These are phyloP conservation scores for Ethmia dodecea DNA, from an alignment of 2,888 invertebrate species.

Conservation along the genomic window DNA sequence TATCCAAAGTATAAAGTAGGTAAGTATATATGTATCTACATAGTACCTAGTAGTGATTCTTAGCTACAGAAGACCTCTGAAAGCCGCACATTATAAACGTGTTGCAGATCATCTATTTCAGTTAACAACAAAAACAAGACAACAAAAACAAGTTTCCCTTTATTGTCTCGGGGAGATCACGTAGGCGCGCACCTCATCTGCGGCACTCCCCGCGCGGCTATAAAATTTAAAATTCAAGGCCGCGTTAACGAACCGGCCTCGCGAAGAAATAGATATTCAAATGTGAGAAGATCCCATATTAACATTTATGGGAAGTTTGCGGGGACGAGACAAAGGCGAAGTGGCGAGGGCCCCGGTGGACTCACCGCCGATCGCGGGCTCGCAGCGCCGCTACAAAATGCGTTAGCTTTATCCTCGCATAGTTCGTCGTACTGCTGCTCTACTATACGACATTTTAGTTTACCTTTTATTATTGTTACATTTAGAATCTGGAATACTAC, in stretches of 20 bases:
- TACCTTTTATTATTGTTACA: too few species aligned
- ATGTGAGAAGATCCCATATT: conserved; percentile 76
- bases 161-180: conserved; percentile 69
- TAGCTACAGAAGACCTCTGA: too few species aligned
- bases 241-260: conserved; percentile 77
- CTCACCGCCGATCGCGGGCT: conserved; percentile 18
- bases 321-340: conserved; percentile 70
- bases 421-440: too few species aligned
- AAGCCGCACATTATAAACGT: conserved; percentile 5
- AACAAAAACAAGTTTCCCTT: conserved; percentile 61
- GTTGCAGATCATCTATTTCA: conserved; percentile 35
- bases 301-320: conserved; percentile 78
- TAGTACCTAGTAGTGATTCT: too few species aligned
- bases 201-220: conserved; percentile 63
- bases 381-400: conserved; percentile 34
- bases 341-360: conserved; percentile 40
- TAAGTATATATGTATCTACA: too few species aligned
- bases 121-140: conserved; percentile 44
- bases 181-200: conserved; percentile 76
- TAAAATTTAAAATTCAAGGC: conserved; percentile 79
- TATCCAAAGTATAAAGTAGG: too few species aligned
- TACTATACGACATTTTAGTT: conserved; percentile 1
- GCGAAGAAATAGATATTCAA: conserved; percentile 78
- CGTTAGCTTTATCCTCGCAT: conserved; percentile 29
- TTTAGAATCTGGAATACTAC: too few species aligned